Base-by-base conservation (phyloP, 2,113 vertebrate genomes). In the Balaeniceps rex region DNA sequence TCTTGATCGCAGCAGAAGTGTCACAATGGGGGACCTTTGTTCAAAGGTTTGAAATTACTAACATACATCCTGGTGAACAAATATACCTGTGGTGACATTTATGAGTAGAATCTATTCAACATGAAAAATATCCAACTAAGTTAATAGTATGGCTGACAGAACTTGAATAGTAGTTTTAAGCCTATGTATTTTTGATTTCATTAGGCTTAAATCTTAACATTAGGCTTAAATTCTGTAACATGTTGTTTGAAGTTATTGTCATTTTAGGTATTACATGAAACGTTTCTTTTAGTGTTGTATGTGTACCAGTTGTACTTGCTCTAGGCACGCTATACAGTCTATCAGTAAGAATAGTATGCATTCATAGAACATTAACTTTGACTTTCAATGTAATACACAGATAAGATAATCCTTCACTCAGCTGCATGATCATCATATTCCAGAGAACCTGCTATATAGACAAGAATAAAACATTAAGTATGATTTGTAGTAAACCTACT, bases 41-140 rank as follows among this genome's bases (percentile, higher is more conserved):
- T 96, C 75, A 97, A 89, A 96, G 42, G 12, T 54, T 94, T 94
- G 94, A 70, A 96, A 94, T 87, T 96, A 78, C 52, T 96, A 76
- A 90, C 16, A 51, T 8, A 31, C 19, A 10, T 91, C 83, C 33
- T 55, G 34, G 52, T 84, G 93, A 97, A 92, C 82, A 97, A 93
- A 95, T 69, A 91, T 29, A 84, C 71, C 91, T 88, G 54, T 60
- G 64, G 81, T 92, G 78, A 97, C 86, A 90, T 96, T 97, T 97
- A 54, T 85, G 90, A 95, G 81, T 40, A 63, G 26, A 82, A 58
- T 90, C 89, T 85, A 86, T 94, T 95, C 60, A 91, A 85, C 19
- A 54, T 58, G 75, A 95, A 77, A 28, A 54, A 69, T 71, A 87
- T 84, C 93, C 79, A 92, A 47, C 83, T 82, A 97, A 82, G 84